Conservation (phyloP, 2,797 vertebrate genomes). For the Gymnocypris eckloni region DNA sequence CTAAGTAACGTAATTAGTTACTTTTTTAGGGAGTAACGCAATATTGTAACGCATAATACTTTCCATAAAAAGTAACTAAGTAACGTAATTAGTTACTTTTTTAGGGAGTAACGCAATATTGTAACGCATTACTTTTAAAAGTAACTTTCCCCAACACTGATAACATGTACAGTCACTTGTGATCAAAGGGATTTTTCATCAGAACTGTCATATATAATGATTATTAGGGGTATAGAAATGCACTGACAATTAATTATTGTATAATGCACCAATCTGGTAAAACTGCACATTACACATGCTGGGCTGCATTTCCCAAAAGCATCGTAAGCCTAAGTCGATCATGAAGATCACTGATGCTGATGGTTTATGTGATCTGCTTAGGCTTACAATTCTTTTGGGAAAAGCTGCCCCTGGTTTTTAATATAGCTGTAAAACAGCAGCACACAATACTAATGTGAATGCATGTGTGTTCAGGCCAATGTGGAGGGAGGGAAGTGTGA, state of each 20-base stretch:
- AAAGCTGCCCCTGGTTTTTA: not conserved
- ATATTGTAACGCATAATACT: too few relatives aligned
- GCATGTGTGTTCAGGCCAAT: conserved; percentile 77
- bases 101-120: too few relatives aligned
- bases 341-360: not conserved
- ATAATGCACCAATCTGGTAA: not conserved
- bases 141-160: not conserved
- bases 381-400: not conserved
- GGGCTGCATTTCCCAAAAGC: not conserved
- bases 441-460: not conserved
- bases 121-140: too few relatives aligned
- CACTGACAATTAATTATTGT: not conserved
- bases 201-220: not conserved
- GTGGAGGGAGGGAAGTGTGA: conserved; percentile 90
- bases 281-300: not conserved
- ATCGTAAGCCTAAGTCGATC: not conserved
- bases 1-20: too few relatives aligned
- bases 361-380: not conserved
- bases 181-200: not conserved
- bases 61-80: too few relatives aligned
- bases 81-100: too few relatives aligned
- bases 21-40: too few relatives aligned
- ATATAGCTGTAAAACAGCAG: not conserved
- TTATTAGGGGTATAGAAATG: not conserved
- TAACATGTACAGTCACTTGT: conserved; percentile 15